Base-by-base conservation (phyloP, 2,113 vertebrate species). In the Eclectus roratus region DNA sequence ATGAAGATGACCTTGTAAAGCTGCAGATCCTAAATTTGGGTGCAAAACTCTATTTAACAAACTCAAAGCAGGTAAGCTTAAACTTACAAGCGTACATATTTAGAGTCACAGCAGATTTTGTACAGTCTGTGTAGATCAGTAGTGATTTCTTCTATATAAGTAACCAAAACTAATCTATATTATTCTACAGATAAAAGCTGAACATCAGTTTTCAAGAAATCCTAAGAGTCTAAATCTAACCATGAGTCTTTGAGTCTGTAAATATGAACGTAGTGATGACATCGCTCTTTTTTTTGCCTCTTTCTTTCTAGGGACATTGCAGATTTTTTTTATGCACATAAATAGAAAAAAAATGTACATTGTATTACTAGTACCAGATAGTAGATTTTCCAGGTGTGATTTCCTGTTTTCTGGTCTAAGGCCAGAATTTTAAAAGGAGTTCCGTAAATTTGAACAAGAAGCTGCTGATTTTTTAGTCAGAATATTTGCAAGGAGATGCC, bases 41-140 rank as follows among this genome's bases (percentile, higher is more conserved):
- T 3, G 99, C 99, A 96, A 99, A 99, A 96, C 98, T 99, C 20
- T 99, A 99, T 96, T 98, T 99, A 96, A 99, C 99, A 90, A 99
- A 99, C 97, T 99, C 99, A 88, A 99, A 99, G 92, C 99, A 99
- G 99, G 99, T 99, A 96, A 97, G 77, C 18, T 27, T 90, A 37
- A 52, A 68, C 33, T 91, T 28, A 14, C 3, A 39, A 21, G 17
- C 27, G 3, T 65, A 17, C 0, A 0, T 64, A 19, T 72, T 71
- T 85, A 49, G 19, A 37, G 17, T 65, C 19, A 13, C 3, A 2
- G 18, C 31, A 63, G 16, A 4, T 82, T 80, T 65, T 80, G 15
- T 61, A 6, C 9, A 33, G 21, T 81, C 58, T 66, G 3, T 47
- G 1, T 60, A 80, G 28, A 70, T 41, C 13, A 49, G 2, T 49